These are phyloP conservation scores for Dendrocincla fuliginosa DNA, from an alignment of 2,797 vertebrate species.

Conservation along the genomic window DNA sequence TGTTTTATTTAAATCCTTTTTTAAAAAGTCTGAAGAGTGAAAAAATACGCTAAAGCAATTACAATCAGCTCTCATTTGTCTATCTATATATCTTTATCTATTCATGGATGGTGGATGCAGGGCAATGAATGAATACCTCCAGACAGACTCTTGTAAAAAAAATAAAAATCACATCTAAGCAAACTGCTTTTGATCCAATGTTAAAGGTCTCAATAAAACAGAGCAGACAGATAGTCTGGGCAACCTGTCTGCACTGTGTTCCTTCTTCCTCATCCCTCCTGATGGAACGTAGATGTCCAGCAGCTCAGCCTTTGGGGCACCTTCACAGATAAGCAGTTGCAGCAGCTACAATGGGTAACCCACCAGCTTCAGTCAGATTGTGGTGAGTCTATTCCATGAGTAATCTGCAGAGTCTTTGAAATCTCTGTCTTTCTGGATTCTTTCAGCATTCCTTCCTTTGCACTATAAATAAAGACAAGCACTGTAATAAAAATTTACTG, in stretches of 20 bases:
- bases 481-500: background rate
- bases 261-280: background rate
- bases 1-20: background rate
- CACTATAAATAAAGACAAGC: background rate
- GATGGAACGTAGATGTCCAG: background rate
- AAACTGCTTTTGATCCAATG: background rate
- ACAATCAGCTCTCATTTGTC: background rate
- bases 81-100: background rate
- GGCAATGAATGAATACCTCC: background rate
- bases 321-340: background rate
- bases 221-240: background rate
- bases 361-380: background rate
- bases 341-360: accelerated
- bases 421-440: background rate
- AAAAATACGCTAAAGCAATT: background rate
- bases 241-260: background rate
- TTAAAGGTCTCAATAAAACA: background rate
- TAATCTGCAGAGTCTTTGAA: background rate
- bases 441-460: background rate
- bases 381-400: background rate
- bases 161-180: background rate
- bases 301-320: background rate
- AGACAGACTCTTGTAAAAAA: background rate
- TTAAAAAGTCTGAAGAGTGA: background rate
- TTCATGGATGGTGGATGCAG: background rate